Conservation (phyloP, 1,140 invertebrate species). For the Spodoptera frugiperda region DNA sequence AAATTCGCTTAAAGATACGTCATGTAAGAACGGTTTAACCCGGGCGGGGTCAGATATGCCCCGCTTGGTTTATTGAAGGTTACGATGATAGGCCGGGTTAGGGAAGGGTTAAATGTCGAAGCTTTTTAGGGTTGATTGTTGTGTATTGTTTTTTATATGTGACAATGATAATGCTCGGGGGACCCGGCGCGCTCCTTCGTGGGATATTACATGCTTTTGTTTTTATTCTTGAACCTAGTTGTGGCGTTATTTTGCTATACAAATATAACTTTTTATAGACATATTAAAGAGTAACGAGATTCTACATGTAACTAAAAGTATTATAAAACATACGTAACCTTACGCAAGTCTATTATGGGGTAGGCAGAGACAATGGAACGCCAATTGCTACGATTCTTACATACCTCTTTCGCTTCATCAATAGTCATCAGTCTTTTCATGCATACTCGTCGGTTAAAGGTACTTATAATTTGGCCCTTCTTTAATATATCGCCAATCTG, state of each 20-base stretch:
- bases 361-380: too few species aligned
- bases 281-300: too few species aligned
- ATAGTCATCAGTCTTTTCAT: too few species aligned
- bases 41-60: constrained; percentile 34
- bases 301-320: too few species aligned
- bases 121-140: constrained; percentile 35
- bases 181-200: background rate
- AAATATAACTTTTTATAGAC: too few species aligned
- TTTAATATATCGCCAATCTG: too few species aligned
- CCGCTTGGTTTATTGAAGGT: constrained; percentile 38
- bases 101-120: constrained; percentile 31
- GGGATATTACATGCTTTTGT: background rate
- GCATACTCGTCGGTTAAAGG: too few species aligned
- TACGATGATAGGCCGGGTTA: constrained; percentile 41
- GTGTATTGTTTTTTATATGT: constrained; percentile 34
- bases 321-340: too few species aligned
- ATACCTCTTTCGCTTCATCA: too few species aligned
- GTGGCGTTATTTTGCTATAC: background rate
- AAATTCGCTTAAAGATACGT: constrained; percentile 39
- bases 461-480: too few species aligned
- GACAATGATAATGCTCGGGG: background rate
- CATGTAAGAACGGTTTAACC: constrained; percentile 38
- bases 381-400: too few species aligned
- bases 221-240: background rate
- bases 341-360: too few species aligned